Conservation (phyloP, 1,140 invertebrate genomes). For the Aradophagus sp. region DNA sequence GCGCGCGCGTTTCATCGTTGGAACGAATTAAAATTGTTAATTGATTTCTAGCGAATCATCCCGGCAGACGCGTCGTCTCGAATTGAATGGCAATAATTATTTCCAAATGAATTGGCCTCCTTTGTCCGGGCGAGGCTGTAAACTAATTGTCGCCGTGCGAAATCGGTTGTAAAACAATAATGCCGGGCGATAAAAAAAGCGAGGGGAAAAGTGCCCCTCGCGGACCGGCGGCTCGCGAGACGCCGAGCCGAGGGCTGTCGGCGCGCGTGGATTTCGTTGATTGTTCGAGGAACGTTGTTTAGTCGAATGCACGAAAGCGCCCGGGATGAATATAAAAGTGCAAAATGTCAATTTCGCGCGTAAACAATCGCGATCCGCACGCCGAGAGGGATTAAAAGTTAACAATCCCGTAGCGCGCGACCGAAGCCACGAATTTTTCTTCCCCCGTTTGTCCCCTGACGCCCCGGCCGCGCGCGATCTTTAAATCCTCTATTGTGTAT, state of each 20-base stretch:
- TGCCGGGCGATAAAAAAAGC: neutral
- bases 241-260: too few species aligned
- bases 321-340: slow-evolving; percentile 24
- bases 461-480: slow-evolving; percentile 7
- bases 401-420: slow-evolving; percentile 18
- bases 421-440: too few species aligned
- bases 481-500: slow-evolving; percentile 33
- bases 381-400: slow-evolving; percentile 38
- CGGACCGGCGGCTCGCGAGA: neutral
- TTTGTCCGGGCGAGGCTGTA: slow-evolving; percentile 13
- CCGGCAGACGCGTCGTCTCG: slow-evolving; percentile 11
- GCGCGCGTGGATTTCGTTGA: slow-evolving; percentile 2
- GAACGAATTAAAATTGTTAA: slow-evolving; percentile 28
- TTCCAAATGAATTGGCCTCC: slow-evolving; percentile 15
- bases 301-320: slow-evolving; percentile 11
- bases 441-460: too few species aligned
- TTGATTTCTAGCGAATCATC: slow-evolving; percentile 23
- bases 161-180: slow-evolving; percentile 10
- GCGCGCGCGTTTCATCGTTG: slow-evolving; percentile 11
- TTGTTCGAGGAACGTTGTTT: slow-evolving; percentile 25
- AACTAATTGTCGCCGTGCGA: slow-evolving; percentile 19
- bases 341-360: slow-evolving; percentile 32
- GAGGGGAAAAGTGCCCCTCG: neutral
- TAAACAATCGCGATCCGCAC: slow-evolving; percentile 23
- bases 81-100: slow-evolving; percentile 23